phyloP scores from a whole-genome alignment of 2,113 vertebrate genomes.

The Chloroceryle aenea region DNA sequence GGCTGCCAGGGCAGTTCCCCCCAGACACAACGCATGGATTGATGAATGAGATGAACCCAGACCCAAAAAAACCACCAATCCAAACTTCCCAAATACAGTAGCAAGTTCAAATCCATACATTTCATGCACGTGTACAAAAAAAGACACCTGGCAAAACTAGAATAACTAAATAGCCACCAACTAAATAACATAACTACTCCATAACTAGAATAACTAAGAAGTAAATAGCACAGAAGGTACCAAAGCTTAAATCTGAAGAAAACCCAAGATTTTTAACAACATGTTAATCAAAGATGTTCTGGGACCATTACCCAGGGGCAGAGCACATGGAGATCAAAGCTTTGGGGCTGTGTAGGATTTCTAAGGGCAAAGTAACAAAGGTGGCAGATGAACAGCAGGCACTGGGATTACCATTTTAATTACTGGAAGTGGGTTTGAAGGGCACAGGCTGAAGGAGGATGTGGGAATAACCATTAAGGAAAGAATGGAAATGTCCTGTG shows the following conservation, averaged over 20 bases:
- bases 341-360: background rate
- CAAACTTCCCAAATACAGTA: background rate
- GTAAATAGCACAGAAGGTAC: background rate
- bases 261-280: background rate
- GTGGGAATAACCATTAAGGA: conserved; percentile 19
- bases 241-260: background rate
- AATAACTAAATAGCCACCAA: background rate
- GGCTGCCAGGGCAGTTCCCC: background rate
- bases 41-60: background rate
- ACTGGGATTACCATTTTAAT: conserved; percentile 11
- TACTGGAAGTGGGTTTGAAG: background rate
- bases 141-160: background rate
- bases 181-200: background rate
- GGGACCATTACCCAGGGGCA: background rate
- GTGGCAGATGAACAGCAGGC: background rate
- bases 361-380: background rate
- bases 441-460: background rate
- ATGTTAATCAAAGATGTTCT: background rate
- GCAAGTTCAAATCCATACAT: background rate
- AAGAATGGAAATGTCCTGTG: background rate
- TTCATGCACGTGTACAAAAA: background rate
- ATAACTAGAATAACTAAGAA: background rate
- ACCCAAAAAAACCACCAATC: background rate
- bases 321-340: background rate
- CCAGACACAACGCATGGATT: fast-evolving